Percentiles rank a stretch among this genome's conserved stretches.
Evolutionary conservation across 2,888 invertebrate species (phyloP).

Genomic region (Frankliniella intonsa): DNA sequence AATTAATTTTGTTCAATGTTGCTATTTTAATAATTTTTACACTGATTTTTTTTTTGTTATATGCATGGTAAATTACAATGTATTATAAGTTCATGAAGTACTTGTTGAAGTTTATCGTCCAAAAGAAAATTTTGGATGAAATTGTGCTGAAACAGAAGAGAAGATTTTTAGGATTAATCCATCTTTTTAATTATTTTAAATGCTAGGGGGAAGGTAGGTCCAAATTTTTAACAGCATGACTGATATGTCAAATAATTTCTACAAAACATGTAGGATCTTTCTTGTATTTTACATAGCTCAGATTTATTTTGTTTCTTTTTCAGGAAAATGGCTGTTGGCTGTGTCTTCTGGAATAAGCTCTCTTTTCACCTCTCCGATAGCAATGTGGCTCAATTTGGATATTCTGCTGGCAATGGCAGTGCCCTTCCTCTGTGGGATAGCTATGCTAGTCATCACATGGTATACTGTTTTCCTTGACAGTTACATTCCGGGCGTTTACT

Average conservation of each 20-base stretch:
- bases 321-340: neutral
- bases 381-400: neutral
- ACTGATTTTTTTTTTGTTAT: no score
- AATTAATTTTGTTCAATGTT: no score
- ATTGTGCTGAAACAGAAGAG: neutral
- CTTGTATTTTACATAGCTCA: neutral
- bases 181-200: neutral
- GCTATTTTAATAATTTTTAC: no score
- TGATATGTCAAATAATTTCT: neutral
- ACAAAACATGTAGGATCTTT: neutral
- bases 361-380: neutral
- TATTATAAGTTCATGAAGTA: no score
- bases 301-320: neutral
- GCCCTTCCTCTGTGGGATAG: slow-evolving; percentile 47
- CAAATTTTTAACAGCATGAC: neutral
- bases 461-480: slow-evolving; percentile 59
- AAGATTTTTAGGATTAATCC: neutral
- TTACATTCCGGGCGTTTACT: slow-evolving; percentile 55
- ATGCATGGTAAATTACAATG: no score
- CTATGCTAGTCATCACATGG: slow-evolving; percentile 54
- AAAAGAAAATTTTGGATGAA: neutral
- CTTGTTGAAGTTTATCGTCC: no score
- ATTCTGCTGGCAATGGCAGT: neutral
- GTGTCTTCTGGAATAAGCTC: neutral
- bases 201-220: neutral